A percentile compares a stretch with the other conserved stretches of the same genome.
Conservation (phyloP, 35 echinoderm and acorn worm genomes). For the Lytechinus pictus region DNA sequence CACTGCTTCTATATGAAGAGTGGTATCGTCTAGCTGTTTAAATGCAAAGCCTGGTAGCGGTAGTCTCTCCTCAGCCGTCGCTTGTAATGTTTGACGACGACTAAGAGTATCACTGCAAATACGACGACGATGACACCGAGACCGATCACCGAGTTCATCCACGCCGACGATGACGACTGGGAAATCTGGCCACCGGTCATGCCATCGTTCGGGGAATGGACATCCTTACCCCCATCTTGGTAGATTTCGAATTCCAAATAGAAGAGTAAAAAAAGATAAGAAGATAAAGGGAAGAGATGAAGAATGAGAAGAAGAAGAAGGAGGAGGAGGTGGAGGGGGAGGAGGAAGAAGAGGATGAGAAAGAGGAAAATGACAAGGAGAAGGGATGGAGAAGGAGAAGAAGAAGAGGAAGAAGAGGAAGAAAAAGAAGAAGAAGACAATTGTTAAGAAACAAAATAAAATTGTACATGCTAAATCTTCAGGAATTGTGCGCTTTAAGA, state of each 20-base stretch:
- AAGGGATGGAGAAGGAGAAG: no score
- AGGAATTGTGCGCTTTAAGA: no score
- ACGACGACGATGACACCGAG: conserved; percentile 25
- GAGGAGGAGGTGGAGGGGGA: no score
- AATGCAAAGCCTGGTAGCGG: background rate
- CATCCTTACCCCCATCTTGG: background rate
- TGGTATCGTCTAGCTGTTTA: background rate
- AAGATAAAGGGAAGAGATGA: background rate
- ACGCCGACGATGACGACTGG: background rate
- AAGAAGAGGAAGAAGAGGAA: no score
- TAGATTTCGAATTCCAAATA: background rate
- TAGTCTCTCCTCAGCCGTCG: background rate
- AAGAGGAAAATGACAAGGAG: no score
- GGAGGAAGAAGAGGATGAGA: no score
- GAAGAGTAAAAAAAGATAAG: no score
- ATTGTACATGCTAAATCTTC: no score
- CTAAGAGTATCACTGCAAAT: background rate
- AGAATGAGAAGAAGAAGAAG: background rate
- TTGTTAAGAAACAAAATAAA: no score
- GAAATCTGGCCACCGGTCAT: background rate
- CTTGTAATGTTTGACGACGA: conserved; percentile 33
- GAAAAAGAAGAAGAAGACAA: no score
- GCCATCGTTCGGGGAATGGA: background rate
- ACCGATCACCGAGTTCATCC: conserved; percentile 38
- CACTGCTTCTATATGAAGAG: no score